Evolutionary conservation across 2,797 vertebrate genomes (phyloP).

Genomic region (Myotis myotis): DNA sequence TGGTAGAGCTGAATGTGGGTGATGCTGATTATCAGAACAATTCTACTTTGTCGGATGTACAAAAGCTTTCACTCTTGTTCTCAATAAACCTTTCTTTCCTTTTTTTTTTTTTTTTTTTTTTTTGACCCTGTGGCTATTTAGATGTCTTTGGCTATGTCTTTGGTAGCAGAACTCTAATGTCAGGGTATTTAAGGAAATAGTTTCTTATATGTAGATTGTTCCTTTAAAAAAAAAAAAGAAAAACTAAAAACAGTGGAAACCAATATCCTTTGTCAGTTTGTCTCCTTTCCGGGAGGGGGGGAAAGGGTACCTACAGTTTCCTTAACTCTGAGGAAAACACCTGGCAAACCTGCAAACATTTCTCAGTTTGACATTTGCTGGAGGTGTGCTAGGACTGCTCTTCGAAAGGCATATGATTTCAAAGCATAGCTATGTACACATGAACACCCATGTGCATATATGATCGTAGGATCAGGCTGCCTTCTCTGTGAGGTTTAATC

Average conservation of each 20-base stretch:
- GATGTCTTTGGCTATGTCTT: conserved; percentile 11
- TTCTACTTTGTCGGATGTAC: neutral
- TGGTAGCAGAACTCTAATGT: neutral
- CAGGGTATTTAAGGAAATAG: conserved; percentile 24
- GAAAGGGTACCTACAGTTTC: neutral
- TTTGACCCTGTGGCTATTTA: conserved; percentile 29
- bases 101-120: neutral
- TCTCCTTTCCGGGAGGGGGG: neutral
- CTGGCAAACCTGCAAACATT: neutral
- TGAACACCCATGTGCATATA: neutral
- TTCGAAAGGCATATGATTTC: neutral
- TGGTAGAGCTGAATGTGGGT: conserved; percentile 19
- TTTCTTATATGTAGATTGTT: conserved; percentile 50
- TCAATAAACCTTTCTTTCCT: neutral
- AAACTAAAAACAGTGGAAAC: neutral
- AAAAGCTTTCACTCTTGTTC: conserved; percentile 35
- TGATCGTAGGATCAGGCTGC: neutral
- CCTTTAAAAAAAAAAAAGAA: neutral
- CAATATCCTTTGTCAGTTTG: neutral
- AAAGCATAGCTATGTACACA: neutral
- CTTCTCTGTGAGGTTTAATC: neutral
- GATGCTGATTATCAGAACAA: neutral
- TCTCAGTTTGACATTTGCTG: neutral
- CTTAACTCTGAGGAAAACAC: neutral
- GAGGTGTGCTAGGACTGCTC: neutral